Base-by-base conservation (phyloP, 1,140 invertebrate species). In the Eueides isabella region DNA sequence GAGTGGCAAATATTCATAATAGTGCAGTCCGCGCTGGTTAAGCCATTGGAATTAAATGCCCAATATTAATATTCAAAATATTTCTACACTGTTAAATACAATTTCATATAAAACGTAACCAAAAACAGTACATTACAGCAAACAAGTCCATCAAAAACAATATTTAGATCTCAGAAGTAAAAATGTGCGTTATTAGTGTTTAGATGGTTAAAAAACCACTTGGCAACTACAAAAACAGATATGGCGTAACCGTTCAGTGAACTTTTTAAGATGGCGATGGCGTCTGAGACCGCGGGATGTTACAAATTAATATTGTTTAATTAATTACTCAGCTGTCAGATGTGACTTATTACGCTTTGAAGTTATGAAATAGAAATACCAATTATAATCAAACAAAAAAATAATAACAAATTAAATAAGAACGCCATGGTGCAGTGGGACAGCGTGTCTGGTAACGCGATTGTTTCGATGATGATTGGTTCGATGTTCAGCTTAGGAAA, bases 271-370 rank as follows among this genome's bases (percentile, higher is more conserved):
- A 55, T 55, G 48, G 48, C 23, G 23, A 63, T 63, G 66, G 55
- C 44, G 64, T 73, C 44, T 41, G 19, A 61, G 31, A 67, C 65
- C 29, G 67, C 31, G 73, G 68, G 68, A 70, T 70, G 61, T 9
- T 69, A 65, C 63, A 55, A 70, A 70, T 75, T 75, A 75, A 75
- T 75, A 75, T 66, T 70, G 68, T 66, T 70, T 75, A 75, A 75
- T 75, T 70, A 75, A 70, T 69, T 70, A 68, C 73, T 66, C 35
- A 48, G 23, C 62, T 41, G 73, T 65, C 73, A 71, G 38, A 61
- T 65, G 61, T 65, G 30, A 74, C 29, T 55, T 69, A 70, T 70
- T 70, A 70, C 26, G 61, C 55, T 70, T 70, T 70, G 61, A 41
- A 62, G 68, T 70, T 70, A 41, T 70, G 30, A 70, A 70, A 62